Percentiles rank a stretch among this genome's conserved stretches.
Conservation (phyloP, 1,140 invertebrate genomes). For the Tetragonula clypearis region DNA sequence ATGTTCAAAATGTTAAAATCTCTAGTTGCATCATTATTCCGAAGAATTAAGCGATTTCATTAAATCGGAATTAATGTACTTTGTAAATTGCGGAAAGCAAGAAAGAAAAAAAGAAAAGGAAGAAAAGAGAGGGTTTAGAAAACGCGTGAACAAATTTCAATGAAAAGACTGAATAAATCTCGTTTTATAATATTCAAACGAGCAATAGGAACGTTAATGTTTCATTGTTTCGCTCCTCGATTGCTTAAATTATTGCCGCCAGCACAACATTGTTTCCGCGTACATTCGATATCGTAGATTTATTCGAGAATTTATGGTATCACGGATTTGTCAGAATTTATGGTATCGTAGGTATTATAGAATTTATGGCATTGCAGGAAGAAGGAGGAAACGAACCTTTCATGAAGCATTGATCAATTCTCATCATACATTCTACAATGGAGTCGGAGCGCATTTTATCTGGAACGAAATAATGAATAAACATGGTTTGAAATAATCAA, state of each 20-base stretch:
- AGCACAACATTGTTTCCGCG: not conserved
- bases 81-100: not conserved
- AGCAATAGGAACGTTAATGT: not conserved
- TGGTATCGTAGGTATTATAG: not conserved
- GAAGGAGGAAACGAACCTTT: not conserved
- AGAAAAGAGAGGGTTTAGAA: fast-evolving
- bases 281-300: not conserved
- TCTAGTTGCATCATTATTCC: too few species aligned
- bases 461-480: too few species aligned
- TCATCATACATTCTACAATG: not conserved
- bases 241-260: too few species aligned
- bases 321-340: not conserved
- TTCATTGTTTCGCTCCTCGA: not conserved
- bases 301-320: not conserved
- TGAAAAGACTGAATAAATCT: not conserved
- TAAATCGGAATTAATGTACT: not conserved
- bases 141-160: not conserved
- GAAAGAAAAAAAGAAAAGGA: fast-evolving
- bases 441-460: too few species aligned
- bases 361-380: not conserved
- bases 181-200: not conserved
- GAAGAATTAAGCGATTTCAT: not conserved
- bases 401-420: not conserved
- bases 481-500: too few species aligned
- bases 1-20: too few species aligned